phyloP scores from a whole-genome alignment of 2,888 invertebrate species.

The Meliscaeva auricollis region DNA sequence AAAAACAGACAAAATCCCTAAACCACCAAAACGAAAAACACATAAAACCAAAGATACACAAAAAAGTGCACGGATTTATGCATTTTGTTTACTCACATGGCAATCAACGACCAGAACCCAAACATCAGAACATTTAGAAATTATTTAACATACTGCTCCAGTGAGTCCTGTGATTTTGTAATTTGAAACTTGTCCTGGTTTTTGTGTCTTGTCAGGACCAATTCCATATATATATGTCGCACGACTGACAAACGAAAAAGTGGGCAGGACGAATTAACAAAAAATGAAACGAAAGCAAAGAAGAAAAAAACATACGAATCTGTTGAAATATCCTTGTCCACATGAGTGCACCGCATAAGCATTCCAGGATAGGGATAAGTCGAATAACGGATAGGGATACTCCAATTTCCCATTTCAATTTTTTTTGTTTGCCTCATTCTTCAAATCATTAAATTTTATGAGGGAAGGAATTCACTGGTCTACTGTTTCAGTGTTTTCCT shows the following conservation, averaged over 20 bases:
- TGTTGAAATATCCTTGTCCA: constrained; percentile 73
- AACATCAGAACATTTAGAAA: constrained; percentile 56
- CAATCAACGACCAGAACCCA: constrained; percentile 71
- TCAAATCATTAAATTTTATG: constrained; percentile 41
- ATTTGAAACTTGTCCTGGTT: constrained; percentile 56
- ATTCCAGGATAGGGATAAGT: constrained; percentile 23
- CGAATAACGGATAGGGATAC: constrained; percentile 40
- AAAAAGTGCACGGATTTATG: constrained; percentile 39
- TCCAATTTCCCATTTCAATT: constrained; percentile 49
- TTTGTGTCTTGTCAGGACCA: constrained; percentile 55
- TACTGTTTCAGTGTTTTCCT: constrained; percentile 34
- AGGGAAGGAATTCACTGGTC: constrained; percentile 42
- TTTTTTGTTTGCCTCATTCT: constrained; percentile 35
- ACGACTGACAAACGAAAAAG: constrained; percentile 54
- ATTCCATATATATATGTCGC: constrained; percentile 31
- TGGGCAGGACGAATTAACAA: constrained; percentile 33
- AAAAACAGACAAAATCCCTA: constrained; percentile 5
- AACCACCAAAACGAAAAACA: constrained; percentile 57
- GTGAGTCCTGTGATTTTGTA: constrained; percentile 54
- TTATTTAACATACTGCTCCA: constrained; percentile 55
- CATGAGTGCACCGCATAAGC: constrained; percentile 55
- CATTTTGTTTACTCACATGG: constrained; percentile 74
- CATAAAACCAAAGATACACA: constrained; percentile 46
- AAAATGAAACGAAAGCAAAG: constrained; percentile 10
- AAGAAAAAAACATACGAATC: constrained; percentile 47